Conservation (phyloP, 2,888 invertebrate genomes). For the Chrysotoxum bicinctum region DNA sequence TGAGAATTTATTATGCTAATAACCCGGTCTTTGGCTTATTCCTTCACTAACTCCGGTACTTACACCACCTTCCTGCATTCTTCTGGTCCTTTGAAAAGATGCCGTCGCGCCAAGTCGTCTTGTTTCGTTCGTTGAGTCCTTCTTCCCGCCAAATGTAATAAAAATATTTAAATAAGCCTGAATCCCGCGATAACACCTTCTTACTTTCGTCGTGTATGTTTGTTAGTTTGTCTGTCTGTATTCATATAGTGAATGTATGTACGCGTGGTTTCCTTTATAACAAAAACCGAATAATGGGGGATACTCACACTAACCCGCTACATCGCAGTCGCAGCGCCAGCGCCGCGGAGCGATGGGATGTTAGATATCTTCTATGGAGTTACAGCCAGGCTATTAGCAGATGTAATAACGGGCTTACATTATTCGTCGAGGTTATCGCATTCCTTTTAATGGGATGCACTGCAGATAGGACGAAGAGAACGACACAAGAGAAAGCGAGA, state of each 20-base stretch:
- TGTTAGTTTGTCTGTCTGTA: neutral
- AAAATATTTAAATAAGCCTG: slow-evolving; percentile 70
- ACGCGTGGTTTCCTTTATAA: slow-evolving; percentile 18
- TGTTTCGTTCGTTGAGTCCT: neutral
- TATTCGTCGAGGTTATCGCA: slow-evolving; percentile 70
- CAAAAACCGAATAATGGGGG: slow-evolving; percentile 2
- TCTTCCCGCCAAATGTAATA: slow-evolving; percentile 46
- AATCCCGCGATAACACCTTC: slow-evolving; percentile 64
- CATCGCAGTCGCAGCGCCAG: too few species aligned
- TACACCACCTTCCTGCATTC: slow-evolving; percentile 18
- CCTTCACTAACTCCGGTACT: slow-evolving; percentile 34
- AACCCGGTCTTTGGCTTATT: slow-evolving; percentile 64
- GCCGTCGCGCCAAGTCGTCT: slow-evolving; percentile 3
- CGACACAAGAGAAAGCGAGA: neutral
- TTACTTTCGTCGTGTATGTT: slow-evolving; percentile 38
- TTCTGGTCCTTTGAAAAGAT: slow-evolving; percentile 56
- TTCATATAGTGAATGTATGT: slow-evolving; percentile 25
- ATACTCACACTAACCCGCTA: neutral
- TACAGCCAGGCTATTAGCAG: slow-evolving; percentile 68
- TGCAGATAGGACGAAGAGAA: slow-evolving; percentile 53
- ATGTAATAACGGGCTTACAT: slow-evolving; percentile 72
- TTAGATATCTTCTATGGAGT: slow-evolving; percentile 37
- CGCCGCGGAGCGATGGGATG: neutral
- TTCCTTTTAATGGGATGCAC: slow-evolving; percentile 69
- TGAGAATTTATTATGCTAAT: slow-evolving; percentile 72